Percentiles rank a stretch among this genome's conserved stretches.
These are phyloP conservation scores for Rynchops niger DNA, from an alignment of 2,113 vertebrate species.

Conservation along the genomic window DNA sequence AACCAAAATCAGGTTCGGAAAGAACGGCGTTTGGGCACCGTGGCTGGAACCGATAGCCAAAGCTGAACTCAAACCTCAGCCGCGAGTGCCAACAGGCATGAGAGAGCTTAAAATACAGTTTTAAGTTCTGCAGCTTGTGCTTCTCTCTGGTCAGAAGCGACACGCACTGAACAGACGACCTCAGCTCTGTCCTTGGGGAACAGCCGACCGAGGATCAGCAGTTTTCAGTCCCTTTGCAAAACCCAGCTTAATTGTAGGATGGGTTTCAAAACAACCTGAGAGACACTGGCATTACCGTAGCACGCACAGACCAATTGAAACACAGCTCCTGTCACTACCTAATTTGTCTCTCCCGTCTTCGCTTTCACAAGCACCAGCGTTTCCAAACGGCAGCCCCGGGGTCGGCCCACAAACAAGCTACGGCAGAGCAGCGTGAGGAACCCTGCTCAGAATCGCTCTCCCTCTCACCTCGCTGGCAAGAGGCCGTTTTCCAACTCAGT, in stretches of 20 bases:
- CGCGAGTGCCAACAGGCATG: not conserved
- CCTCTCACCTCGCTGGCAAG: not conserved
- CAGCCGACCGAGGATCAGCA: not conserved
- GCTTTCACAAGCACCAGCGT: not conserved
- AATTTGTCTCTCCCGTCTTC: not conserved
- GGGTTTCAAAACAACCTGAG: not conserved
- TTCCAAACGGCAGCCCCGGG: not conserved
- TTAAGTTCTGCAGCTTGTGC: not conserved
- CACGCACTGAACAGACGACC: not conserved
- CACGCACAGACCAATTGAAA: fast-evolving
- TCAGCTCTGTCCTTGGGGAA: not conserved
- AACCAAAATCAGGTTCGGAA: not conserved
- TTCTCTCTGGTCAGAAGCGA: not conserved
- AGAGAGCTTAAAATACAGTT: not conserved
- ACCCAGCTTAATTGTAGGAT: not conserved
- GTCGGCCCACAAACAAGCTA: not conserved
- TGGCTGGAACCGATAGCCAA: not conserved
- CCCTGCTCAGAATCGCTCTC: fast-evolving
- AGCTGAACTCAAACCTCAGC: not conserved
- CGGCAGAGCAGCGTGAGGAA: not conserved
- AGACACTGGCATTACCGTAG: fast-evolving
- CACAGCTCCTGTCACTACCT: not conserved
- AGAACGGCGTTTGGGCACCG: not conserved
- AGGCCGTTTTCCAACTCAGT: not conserved
- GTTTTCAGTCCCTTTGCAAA: not conserved